Evolutionary conservation across 2,797 vertebrate genomes (phyloP).

Genomic region (Crocidura indochinensis): DNA sequence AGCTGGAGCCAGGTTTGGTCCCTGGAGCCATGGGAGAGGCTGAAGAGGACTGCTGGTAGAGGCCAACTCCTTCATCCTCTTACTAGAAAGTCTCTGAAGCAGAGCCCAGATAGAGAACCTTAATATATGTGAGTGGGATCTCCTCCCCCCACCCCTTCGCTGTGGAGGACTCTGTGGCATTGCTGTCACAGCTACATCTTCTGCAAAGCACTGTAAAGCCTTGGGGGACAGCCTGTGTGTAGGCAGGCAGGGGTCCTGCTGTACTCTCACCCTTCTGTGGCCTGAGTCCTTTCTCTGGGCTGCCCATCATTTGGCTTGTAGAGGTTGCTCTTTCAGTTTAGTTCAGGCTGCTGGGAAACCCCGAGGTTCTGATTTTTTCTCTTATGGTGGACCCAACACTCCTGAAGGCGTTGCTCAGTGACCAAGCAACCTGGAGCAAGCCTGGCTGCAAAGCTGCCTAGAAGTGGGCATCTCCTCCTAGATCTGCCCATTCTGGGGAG

Average conservation of each 20-base stretch:
- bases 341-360: background rate
- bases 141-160: background rate
- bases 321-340: background rate
- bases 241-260: background rate
- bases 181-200: background rate
- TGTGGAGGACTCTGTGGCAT: background rate
- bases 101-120: background rate
- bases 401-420: background rate
- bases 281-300: background rate
- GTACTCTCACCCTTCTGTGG: background rate
- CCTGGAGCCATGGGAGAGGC: background rate
- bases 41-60: background rate
- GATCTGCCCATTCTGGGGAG: background rate
- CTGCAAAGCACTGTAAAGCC: background rate
- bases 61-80: background rate
- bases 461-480: background rate
- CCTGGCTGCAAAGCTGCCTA: background rate
- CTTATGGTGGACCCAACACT: background rate
- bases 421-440: constrained; percentile 4
- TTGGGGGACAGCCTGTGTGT: background rate
- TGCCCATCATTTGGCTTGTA: background rate
- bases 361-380: background rate
- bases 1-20: background rate
- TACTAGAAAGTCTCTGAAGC: background rate
- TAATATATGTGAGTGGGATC: background rate